Evolutionary conservation across 2,888 invertebrate genomes (phyloP).

Genomic region (Parthenolecanium corni): DNA sequence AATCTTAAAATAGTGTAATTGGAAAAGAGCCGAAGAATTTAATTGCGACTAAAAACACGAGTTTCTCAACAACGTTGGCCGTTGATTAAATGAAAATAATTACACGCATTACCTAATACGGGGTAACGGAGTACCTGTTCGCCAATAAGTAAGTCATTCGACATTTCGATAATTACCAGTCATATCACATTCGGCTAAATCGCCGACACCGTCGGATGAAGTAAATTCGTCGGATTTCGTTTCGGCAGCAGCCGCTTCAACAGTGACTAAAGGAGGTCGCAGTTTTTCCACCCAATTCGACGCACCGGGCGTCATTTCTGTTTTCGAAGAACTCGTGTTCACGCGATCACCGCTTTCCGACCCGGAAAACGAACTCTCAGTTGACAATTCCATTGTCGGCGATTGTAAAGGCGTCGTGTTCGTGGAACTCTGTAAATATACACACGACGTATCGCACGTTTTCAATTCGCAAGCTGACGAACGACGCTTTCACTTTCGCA

Average conservation of each 20-base stretch:
- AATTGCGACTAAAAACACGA: too few relatives aligned
- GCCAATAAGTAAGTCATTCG: too few relatives aligned
- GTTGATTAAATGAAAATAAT: too few relatives aligned
- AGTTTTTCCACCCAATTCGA: slow-evolving; percentile 13
- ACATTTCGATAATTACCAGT: slow-evolving; percentile 40
- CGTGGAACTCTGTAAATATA: slow-evolving; percentile 33
- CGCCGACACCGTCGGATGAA: slow-evolving; percentile 35
- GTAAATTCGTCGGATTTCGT: slow-evolving; percentile 12
- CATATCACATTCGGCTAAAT: slow-evolving; percentile 46
- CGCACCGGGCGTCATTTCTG: slow-evolving; percentile 6
- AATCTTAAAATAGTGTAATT: too few relatives aligned
- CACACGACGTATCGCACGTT: background rate
- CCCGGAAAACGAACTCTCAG: slow-evolving; percentile 15
- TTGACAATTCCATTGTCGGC: slow-evolving; percentile 41
- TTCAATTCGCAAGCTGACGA: too few relatives aligned
- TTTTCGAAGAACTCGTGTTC: background rate
- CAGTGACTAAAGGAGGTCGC: background rate
- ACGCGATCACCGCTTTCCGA: slow-evolving; percentile 20
- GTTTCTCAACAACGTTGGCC: too few relatives aligned
- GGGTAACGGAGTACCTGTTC: too few relatives aligned
- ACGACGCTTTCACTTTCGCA: too few relatives aligned
- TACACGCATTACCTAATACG: too few relatives aligned
- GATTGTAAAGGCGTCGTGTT: slow-evolving; percentile 45
- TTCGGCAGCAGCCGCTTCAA: background rate
- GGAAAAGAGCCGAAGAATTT: too few relatives aligned